Conservation (phyloP, 2,113 vertebrate species). For the Oreochromis tanganicae region DNA sequence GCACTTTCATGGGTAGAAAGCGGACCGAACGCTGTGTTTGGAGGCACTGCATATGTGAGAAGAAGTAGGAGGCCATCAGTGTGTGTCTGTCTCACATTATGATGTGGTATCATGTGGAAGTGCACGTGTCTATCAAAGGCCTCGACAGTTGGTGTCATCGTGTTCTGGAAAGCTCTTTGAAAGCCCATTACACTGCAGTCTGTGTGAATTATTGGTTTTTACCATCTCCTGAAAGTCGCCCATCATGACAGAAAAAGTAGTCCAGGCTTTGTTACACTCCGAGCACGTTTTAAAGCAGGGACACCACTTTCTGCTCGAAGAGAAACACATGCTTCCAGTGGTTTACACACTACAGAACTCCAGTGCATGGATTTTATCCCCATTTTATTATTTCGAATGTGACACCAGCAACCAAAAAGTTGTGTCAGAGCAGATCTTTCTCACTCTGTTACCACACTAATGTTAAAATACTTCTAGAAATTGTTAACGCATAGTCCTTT, state of each 20-base stretch:
- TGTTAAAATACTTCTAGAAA: background rate
- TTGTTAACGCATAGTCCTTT: background rate
- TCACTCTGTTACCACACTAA: fast-evolving
- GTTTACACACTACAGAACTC: background rate
- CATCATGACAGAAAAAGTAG: background rate
- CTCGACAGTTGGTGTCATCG: background rate
- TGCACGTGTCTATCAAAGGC: constrained; percentile 3
- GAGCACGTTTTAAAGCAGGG: background rate
- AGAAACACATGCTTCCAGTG: background rate
- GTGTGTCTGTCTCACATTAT: background rate
- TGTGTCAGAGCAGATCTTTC: background rate
- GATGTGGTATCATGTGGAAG: background rate
- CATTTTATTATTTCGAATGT: background rate
- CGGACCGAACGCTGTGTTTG: background rate
- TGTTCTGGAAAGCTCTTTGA: constrained; percentile 25
- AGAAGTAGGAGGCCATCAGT: background rate
- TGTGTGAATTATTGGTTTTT: constrained; percentile 42
- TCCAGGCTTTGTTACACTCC: background rate
- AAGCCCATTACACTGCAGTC: constrained; percentile 33
- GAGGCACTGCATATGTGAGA: background rate
- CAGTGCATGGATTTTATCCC: background rate
- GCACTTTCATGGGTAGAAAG: constrained; percentile 14
- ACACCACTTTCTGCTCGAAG: fast-evolving
- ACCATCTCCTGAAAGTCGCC: background rate
- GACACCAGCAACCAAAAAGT: background rate